Evolutionary conservation across 2,888 invertebrate species (phyloP), one percentile per base, ranked within the genome.

Genomic region (Drosophila testacea): DNA sequence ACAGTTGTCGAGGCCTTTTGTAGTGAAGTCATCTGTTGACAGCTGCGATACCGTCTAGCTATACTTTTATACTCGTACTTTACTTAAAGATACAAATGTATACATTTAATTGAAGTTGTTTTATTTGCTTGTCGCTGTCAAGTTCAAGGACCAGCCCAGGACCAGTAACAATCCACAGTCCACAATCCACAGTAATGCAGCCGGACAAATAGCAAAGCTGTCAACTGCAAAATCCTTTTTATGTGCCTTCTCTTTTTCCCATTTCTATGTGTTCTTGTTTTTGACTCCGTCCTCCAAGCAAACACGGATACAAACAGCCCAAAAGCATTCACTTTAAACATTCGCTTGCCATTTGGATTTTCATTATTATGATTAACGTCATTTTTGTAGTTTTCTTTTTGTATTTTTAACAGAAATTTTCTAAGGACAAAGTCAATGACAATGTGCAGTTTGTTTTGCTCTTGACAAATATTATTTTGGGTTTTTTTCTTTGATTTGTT

Each of bases 401-500:
- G n/a, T 34, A 16, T 30, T 46, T 30, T 50, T 22, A 52, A 16
- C 60, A 68, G 46, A 55, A 69, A 50, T 67, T 66, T 66, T 67
- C 71, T 76, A 71, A 79, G 73, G 70, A 79, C 79, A 77, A 77
- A 71, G 66, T 76, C 74, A 79, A 84, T 82, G 76, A 66, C 73
- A 77, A 79, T 62, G 52, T 63, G 48, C 62, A 60, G 39, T 63
- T 72, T 69, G 62, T 36, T 64, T 55, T 47, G 42, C 57, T 57
- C 42, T 69, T 62, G 28, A 60, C 57, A 60, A 61, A 69, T 48
- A 56, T 63, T 60, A 61, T 60, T 56, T 64, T 64, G 48, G 48
- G 48, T 36, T 55, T 47, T 66, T 39, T 44, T 47, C 36, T 61
- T 54, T 22, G 22, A 22, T 22, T 27, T 69, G 48, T 60, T 54